Evolutionary conservation across 2,888 invertebrate species (phyloP).

Genomic region (Flexamia atlantica): DNA sequence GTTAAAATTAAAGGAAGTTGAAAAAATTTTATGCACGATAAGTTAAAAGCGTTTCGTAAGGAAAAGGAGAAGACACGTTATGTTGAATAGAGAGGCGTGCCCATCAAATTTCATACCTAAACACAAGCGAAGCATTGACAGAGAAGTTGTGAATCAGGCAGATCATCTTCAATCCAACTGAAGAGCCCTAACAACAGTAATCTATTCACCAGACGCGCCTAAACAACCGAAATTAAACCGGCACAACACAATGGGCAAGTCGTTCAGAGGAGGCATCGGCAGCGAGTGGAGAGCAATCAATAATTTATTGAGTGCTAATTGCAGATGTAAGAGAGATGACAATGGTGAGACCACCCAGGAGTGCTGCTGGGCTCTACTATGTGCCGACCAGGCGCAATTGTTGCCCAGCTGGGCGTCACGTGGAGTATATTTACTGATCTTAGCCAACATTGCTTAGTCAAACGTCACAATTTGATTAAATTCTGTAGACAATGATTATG

Average conservation of each 20-base stretch:
- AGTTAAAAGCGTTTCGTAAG: too few relatives aligned
- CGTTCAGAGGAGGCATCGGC: not conserved
- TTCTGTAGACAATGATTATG: too few relatives aligned
- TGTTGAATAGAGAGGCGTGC: too few relatives aligned
- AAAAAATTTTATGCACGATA: too few relatives aligned
- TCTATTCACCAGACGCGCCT: constrained; percentile 11
- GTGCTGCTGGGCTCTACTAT: not conserved
- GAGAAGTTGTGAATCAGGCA: too few relatives aligned
- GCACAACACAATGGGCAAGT: constrained; percentile 8
- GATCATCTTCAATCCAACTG: too few relatives aligned
- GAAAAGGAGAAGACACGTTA: too few relatives aligned
- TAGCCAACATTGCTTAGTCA: not conserved
- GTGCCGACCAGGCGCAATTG: not conserved
- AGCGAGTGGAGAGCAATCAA: constrained; percentile 20
- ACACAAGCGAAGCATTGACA: too few relatives aligned
- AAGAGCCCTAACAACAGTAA: not conserved
- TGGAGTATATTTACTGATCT: not conserved
- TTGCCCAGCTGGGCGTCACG: not conserved
- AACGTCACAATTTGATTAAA: too few relatives aligned
- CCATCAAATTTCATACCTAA: too few relatives aligned
- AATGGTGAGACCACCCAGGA: not conserved
- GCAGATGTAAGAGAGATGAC: not conserved
- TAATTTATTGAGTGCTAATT: constrained; percentile 24
- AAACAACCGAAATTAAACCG: not conserved
- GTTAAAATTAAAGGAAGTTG: too few relatives aligned